A percentile compares a stretch with the other conserved stretches of the same genome.
Conservation (phyloP, 2,113 vertebrate genomes). For the Cyanoderma ruficeps region DNA sequence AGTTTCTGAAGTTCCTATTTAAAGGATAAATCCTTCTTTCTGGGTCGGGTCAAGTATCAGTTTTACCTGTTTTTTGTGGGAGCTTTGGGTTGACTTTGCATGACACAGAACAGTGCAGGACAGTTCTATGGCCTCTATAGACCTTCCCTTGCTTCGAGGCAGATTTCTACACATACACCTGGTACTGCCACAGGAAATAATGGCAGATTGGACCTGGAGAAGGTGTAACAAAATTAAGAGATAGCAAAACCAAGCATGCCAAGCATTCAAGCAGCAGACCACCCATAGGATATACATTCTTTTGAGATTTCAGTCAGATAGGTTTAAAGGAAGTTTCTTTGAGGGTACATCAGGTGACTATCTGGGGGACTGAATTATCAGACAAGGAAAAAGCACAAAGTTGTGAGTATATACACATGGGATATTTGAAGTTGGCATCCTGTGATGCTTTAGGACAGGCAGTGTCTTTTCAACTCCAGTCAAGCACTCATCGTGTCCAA, state of each 20-base stretch:
- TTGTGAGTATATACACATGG: neutral
- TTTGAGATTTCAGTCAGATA: neutral
- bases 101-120: rapidly evolving
- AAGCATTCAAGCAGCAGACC: neutral
- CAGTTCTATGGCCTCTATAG: neutral
- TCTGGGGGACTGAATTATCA: neutral
- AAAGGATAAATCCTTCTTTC: neutral
- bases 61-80: neutral
- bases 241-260: neutral
- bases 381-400: neutral
- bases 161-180: neutral
- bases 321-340: neutral
- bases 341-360: too few relatives aligned
- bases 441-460: neutral
- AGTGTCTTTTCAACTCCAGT: neutral
- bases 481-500: neutral
- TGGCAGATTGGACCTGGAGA: neutral
- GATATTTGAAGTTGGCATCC: neutral
- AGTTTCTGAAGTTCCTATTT: neutral
- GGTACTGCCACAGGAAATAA: neutral
- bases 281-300: neutral
- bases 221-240: neutral
- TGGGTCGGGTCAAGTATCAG: neutral
- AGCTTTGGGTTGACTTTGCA: neutral
- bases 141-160: neutral